Evolutionary conservation across 2,888 invertebrate species (phyloP), one percentile per base, ranked within the genome.

Genomic region (Lingula anatina): DNA sequence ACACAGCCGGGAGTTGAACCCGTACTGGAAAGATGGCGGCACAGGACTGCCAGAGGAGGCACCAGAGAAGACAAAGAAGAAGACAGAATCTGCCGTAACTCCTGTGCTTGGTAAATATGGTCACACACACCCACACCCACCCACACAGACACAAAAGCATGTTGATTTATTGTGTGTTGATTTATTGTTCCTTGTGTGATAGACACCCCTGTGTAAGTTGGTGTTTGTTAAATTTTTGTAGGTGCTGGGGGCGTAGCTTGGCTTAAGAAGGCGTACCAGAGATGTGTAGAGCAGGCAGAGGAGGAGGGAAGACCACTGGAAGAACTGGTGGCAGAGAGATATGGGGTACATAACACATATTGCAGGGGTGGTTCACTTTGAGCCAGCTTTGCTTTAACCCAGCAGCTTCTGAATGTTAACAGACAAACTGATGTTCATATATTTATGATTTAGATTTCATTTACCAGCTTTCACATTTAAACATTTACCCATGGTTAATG

Each of bases 11-110:
- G 94, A 95, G 78, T 78, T 94, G 47, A 95, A 95, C 81, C 93
- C 91, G 0, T 89, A 90, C 69, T 94, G 93, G 92, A 91, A 87
- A 80, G 81, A 86, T 75, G 91, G 90, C 40, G 94, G 94, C 1
- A 83, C 83, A 46, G 94, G 94, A 2, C 71, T 94, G 51, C 94
- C 94, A 0, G 62, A 64, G 31, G 61, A 63, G 26, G n/a, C n/a
- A n/a, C n/a, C n/a, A n/a, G 49, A 58, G 18, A 45, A 49, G 18
- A 44, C 57, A 20, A 46, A 47, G 55, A 63, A 49, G n/a, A 54
- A 46, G 15, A 31, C 31, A 31, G n/a, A 55, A 49, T 20, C 25
- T 18, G 20, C 26, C 15, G 9, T 37, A 25, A 25, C 51, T 44
- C 31, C 48, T 49, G 12, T 43, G 23, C 9, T 51, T 5, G n/a